These are phyloP conservation scores for Leucopsar rothschildi DNA, from an alignment of 2,113 vertebrate genomes.

Conservation along the genomic window DNA sequence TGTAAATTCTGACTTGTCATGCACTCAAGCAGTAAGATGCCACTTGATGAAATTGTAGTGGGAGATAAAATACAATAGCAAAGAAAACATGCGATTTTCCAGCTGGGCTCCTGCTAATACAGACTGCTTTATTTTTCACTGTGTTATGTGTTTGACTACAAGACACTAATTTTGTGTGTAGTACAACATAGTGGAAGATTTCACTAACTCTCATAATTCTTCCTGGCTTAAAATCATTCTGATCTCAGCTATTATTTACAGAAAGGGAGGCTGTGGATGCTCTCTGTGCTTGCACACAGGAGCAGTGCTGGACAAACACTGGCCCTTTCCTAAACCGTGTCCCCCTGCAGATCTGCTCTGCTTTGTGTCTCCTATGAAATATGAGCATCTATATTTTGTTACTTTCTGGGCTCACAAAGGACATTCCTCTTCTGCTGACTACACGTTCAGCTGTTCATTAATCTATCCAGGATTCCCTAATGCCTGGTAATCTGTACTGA, in stretches of 20 bases:
- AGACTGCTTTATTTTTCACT: background rate
- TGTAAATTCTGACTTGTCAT: background rate
- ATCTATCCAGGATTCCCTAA: background rate
- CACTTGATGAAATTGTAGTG: background rate
- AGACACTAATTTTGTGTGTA: background rate
- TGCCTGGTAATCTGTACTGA: background rate
- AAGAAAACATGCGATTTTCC: background rate
- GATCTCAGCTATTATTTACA: background rate
- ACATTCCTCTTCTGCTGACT: background rate
- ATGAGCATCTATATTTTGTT: background rate
- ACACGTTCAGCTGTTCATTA: background rate
- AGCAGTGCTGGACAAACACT: background rate
- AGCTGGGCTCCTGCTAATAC: background rate
- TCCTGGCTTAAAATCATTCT: background rate
- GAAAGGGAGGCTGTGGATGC: background rate
- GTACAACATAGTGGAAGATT: background rate
- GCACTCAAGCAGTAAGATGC: background rate
- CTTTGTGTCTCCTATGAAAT: background rate
- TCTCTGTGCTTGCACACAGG: background rate
- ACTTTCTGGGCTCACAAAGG: background rate
- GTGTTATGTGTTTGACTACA: background rate
- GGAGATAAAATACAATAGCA: background rate
- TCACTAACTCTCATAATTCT: background rate
- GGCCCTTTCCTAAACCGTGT: accelerated
- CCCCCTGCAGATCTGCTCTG: background rate